Base-by-base conservation (phyloP, 1,140 invertebrate species). In the Coelopa frigida region DNA sequence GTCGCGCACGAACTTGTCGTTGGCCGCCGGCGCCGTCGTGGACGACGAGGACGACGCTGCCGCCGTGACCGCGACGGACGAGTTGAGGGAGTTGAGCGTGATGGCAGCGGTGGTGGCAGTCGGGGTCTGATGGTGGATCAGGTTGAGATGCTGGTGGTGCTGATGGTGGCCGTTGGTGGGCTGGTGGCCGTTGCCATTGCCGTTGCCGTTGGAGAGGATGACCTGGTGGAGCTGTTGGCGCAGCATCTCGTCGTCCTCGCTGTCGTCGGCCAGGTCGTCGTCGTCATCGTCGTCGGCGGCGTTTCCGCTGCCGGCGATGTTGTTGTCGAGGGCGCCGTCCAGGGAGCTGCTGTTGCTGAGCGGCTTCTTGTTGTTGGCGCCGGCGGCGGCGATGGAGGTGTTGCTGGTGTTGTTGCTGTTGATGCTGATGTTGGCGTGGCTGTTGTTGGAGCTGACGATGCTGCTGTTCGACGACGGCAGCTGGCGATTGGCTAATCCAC, bases 401-500 rank as follows among this genome's bases (percentile, higher is more conserved):
- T 45, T 54, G 33, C 24, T 27, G 31, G 33, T 44, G 37, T 41
- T 42, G 47, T 51, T 49, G 48, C 48, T 39, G 15, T 36, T 36
- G 18, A 31, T 36, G 49, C 49, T 41, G 29, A 35, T 41, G 17
- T 35, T 18, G 20, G 54, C 41, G 32, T 45, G 54, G 36, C 27
- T 32, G 23, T 39, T 45, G 36, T 44, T 46, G 46, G 52, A 46
- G 42, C 50, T 40, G 12, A 38, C 24, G 32, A 24, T 42, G 53
- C 48, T 63, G 41, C 69, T 71, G 53, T 71, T 72, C 6, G 52
- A 54, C 36, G 70, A 69, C 32, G 75, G 74, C 50, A 76, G 53
- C 55, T 75, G 74, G 44, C 75, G 65, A 59, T 75, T 74, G 26
- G 83, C 78, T 46, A 80, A 58, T 52, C 78, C 78, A 46, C 83